These are phyloP conservation scores for Tyria jacobaeae DNA, from an alignment of 2,888 invertebrate species.

Conservation along the genomic window DNA sequence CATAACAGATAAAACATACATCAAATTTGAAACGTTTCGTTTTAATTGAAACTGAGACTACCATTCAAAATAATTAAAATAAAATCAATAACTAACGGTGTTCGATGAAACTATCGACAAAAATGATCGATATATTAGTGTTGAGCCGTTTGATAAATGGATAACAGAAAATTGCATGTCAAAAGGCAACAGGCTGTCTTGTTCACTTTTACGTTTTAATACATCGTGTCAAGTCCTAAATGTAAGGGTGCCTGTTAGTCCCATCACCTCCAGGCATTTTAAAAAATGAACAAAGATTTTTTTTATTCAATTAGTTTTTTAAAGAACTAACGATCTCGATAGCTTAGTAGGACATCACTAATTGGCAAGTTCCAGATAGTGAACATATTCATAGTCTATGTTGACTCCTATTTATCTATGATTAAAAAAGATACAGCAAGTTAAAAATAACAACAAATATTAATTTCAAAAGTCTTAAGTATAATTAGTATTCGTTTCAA, in stretches of 20 bases:
- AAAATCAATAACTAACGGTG: conserved; percentile 43
- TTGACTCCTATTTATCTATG: background rate
- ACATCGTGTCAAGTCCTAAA: conserved; percentile 67
- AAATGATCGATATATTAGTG: conserved; percentile 56
- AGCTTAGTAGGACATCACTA: background rate
- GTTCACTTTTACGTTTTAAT: conserved; percentile 79
- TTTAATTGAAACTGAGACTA: conserved; percentile 47
- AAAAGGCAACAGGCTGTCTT: conserved; percentile 79
- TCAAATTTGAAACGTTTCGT: conserved; percentile 28
- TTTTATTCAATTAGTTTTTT: conserved; percentile 43
- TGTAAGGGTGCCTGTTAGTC: conserved; percentile 64
- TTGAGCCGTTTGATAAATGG: conserved; percentile 75
- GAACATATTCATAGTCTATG: background rate
- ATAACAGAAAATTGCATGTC: conserved; percentile 84
- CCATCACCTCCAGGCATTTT: conserved; percentile 67
- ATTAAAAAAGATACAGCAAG: too few relatives aligned
- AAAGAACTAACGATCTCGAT: conserved; percentile 24
- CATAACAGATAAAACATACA: conserved; percentile 33
- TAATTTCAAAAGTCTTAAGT: background rate
- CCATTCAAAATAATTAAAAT: conserved; percentile 34
- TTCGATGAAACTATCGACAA: conserved; percentile 55
- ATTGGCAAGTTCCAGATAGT: background rate
- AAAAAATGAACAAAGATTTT: conserved; percentile 37
- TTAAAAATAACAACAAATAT: too few relatives aligned
- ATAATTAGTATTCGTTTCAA: too few relatives aligned